Evolutionary conservation across 2,113 vertebrate species (phyloP), one percentile per base, ranked within the genome.

Genomic region (Hippocampus zosterae): DNA sequence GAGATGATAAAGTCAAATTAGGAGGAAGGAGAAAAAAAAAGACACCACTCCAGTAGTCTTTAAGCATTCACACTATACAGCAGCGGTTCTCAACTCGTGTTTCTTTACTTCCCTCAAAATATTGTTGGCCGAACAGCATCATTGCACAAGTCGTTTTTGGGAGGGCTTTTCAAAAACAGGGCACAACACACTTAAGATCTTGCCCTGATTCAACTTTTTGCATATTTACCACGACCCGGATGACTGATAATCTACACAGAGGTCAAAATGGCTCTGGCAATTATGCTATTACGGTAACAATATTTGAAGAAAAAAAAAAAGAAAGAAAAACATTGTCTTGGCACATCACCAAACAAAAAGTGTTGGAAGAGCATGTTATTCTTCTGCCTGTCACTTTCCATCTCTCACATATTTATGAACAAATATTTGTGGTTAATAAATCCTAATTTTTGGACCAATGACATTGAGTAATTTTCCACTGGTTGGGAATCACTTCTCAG

Each of bases 61-160:
- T 97, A 85, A 98, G 97, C 94, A 96, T 95, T 98, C 95, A 96
- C 95, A 84, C 96, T 92, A 92, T 97, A 96, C 94, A 96, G 96
- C 96, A 98, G 96, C 25, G 55, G 55, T 56, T 56, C 55, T 56
- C 55, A 56, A 56, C 55, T 56, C 10, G 8, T 23, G 10, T 23
- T 5, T 16, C 15, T 13, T 13, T 15, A 48, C 15, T 48, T 15
- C 16, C 5, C 13, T 48, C 5, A 15, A 52, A 21, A 52, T 52
- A 21, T 52, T 21, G 48, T 52, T 52, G 21, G 48, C 48, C 48
- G 1, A 21, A 52, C 18, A 21, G 18, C 18, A 52, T 21, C 18
- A 52, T 48, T 48, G 16, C 13, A 13, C 13, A 52, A 21, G 48
- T 52, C 19, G 7, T 19, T 19, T 52, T 21, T 19, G 5, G 33